Percentiles rank a stretch among this genome's conserved stretches.
Evolutionary conservation across 64 coral and sea anemone species (phyloP).

Genomic region (Montipora efflorescens): DNA sequence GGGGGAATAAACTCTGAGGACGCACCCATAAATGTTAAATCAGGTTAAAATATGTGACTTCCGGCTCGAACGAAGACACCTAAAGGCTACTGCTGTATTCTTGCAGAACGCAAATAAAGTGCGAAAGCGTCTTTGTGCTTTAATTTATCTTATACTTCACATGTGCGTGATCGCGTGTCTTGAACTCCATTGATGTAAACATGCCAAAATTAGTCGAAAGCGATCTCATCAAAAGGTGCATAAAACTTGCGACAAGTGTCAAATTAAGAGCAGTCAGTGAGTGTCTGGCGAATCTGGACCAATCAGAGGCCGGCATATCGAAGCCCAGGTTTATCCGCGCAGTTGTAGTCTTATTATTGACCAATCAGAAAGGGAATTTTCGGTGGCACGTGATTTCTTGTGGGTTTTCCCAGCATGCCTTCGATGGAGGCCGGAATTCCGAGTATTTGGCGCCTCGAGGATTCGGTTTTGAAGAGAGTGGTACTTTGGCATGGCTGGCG

Average conservation of each 20-base stretch:
- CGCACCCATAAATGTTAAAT: background rate
- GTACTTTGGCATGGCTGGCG: slow-evolving; percentile 64
- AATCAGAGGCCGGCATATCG: slow-evolving; percentile 46
- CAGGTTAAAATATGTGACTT: background rate
- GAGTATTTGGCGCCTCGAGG: slow-evolving; percentile 84
- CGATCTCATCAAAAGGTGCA: slow-evolving; percentile 52
- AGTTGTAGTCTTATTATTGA: background rate
- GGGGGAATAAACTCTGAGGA: background rate
- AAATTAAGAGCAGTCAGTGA: slow-evolving; percentile 16
- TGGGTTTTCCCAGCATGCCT: slow-evolving; percentile 95
- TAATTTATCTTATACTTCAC: slow-evolving; percentile 26
- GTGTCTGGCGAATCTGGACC: slow-evolving; percentile 61
- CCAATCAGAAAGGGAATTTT: slow-evolving; percentile 42
- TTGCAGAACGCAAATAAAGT: background rate
- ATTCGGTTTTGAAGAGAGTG: slow-evolving; percentile 77
- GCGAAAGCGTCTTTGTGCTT: background rate
- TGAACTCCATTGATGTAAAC: slow-evolving; percentile 67
- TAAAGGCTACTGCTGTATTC: background rate
- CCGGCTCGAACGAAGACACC: background rate
- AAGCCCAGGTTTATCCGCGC: slow-evolving; percentile 52
- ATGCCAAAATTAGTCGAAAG: slow-evolving; percentile 80
- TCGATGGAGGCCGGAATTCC: slow-evolving; percentile 73
- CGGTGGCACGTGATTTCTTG: slow-evolving; percentile 50
- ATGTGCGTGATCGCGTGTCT: slow-evolving; percentile 79
- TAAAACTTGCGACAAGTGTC: slow-evolving; percentile 31